Base-by-base conservation (phyloP, 2,113 vertebrate genomes). In the Cairina moschata region DNA sequence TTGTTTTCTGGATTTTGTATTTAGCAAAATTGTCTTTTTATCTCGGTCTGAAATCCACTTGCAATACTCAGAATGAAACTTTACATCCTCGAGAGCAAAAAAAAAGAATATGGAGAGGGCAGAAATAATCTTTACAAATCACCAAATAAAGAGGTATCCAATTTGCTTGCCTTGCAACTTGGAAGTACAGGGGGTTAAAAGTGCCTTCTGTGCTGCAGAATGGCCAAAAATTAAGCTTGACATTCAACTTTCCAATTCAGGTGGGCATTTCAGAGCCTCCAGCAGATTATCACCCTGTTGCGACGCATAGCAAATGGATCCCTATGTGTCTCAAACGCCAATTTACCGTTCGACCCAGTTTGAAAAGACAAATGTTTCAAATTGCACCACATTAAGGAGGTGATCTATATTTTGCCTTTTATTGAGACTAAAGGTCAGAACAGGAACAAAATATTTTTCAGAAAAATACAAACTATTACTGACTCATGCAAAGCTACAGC, bases 101-200 rank as follows among this genome's bases (percentile, higher is more conserved):
- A 58, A 29, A 63, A 69, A 65, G 65, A 34, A 63, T 11, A 26
- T n/a, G 23, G 17, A 23, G 22, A 46, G 48, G 56, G 66, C 58
- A 83, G 67, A 85, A 89, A 88, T 40, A 92, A 68, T 56, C 82
- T 92, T 90, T 72, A 69, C 78, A 91, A 95, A 94, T 63, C 16
- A 29, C 68, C 55, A 59, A 55, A 60, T 32, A 34, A 46, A n/a
- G 83, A 77, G 12, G 13, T 22, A 17, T 10, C 54, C 82, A 58
- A 83, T 76, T 38, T 79, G 60, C 78, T 75, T 69, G n/a, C 48
- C 22, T 71, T 68, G 79, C 75, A 68, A 62, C 34, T 5, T 26
- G 54, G 25, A 92, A 88, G 69, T 44, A 46, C 5, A 8, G 34
- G 23, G 56, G 29, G 21, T 28, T 73, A 28, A 42, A 85, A 95